phyloP scores from a whole-genome alignment of 2,113 vertebrate species.

The Erythrocercus mccallii region DNA sequence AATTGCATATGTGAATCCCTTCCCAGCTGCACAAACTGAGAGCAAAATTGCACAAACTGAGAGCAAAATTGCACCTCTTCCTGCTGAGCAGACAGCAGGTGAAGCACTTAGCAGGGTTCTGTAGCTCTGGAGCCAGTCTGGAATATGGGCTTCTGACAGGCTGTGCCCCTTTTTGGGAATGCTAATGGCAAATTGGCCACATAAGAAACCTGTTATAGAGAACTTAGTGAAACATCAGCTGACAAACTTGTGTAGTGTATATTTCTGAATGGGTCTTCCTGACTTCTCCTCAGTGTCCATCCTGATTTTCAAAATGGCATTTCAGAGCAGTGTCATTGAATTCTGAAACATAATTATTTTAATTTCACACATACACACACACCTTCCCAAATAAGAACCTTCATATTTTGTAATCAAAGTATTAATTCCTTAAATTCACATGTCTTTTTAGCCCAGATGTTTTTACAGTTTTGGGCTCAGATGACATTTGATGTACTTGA shows the following conservation, averaged over 20 bases:
- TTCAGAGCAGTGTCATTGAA: neutral
- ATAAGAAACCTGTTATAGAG: accelerated
- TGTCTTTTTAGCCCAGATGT: neutral
- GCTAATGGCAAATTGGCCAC: neutral
- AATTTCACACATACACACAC: no score
- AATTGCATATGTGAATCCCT: neutral
- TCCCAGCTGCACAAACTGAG: neutral
- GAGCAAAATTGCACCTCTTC: neutral
- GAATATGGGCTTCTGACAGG: neutral
- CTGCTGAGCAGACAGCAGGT: neutral
- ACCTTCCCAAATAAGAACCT: neutral
- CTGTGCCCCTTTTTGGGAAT: neutral
- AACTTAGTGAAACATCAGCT: neutral
- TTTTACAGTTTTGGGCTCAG: neutral
- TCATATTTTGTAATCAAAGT: neutral
- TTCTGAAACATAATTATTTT: neutral
- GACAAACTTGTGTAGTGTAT: neutral
- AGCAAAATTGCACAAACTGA: neutral
- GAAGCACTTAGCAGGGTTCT: neutral
- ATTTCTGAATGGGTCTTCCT: neutral
- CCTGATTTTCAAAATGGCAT: neutral
- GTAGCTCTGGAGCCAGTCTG: neutral
- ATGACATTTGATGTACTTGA: neutral
- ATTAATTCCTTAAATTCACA: neutral
- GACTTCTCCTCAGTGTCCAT: neutral